Base-by-base conservation (phyloP, 2,113 vertebrate genomes). In the Gobius niger region DNA sequence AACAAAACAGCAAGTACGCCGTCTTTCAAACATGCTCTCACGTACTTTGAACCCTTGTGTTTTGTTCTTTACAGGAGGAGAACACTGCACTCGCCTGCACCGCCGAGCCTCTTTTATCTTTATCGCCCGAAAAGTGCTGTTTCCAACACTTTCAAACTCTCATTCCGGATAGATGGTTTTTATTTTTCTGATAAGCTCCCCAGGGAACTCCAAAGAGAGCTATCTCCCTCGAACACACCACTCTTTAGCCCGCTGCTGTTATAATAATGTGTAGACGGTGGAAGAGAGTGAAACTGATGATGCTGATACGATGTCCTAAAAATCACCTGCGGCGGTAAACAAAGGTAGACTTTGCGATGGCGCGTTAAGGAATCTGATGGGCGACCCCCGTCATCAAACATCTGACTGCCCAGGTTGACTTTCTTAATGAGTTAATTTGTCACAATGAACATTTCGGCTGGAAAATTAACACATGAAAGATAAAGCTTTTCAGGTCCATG, bases 81-180 rank as follows among this genome's bases (percentile, higher is more conserved):
- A 24, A 61, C 59, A 19, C 41, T 44, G 61, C 42, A 12, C 50
- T 57, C 53, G 16, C 11, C 7, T 75, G 72, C 65, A 40, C 56
- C 42, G 66, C 41, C 52, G 10, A 72, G 68, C 46, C 47, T 44
- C 52, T 71, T 77, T 81, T 18, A 61, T 70, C 67, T 65, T 66
- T 65, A 68, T 66, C 14, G 24, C 64, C 46, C 24, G 9, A 12
- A 56, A 81, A 72, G 18, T 72, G 76, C 72, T 72, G 62, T 72
- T 75, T 72, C 65, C 68, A 70, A 14, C 56, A 51, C 42, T 72
- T 75, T 44, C 14, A 12, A 47, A 72, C 44, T 69, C 64, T 68
- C 72, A 75, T 75, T 82, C 72, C 71, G 54, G 65, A 63, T 51
- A 52, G 75, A 68, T 57, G 62, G 41, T 66, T 82, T 72, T 75